Evolutionary conservation across 2,797 vertebrate species (phyloP), one percentile per base, ranked within the genome.

Genomic region (Xerus rutilus): DNA sequence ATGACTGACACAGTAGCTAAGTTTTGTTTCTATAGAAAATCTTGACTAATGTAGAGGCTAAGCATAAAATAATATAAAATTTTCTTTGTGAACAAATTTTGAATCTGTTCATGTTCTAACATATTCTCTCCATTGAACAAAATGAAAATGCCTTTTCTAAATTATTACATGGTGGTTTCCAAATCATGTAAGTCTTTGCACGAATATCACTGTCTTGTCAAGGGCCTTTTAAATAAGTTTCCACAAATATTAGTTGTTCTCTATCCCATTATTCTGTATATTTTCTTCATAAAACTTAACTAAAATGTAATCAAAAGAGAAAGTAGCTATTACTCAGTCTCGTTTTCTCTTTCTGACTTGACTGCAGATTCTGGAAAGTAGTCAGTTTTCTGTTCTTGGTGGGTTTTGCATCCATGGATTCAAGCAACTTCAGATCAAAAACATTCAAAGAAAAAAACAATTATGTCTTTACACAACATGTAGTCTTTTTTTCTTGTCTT

Each of bases 21-120:
- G 3, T 91, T 82, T 67, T 49, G 39, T 64, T 92, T 89, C 74
- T 92, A 64, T 43, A 23, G 32, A 78, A 91, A 87, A 30, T 1
- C 9, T 1, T 93, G 64, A n/a, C 6, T 82, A 25, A 78, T 65
- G 54, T 1, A 73, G 39, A 83, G 12, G 5, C 35, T 88, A 73
- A 82, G 1, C 54, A 47, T 52, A 76, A 59, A 89, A 65, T 65
- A 21, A 49, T 47, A 54, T 3, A 65, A 14, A 35, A 57, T 77
- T 72, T 15, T n/a, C n/a, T 88, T 73, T 72, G 54, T 59, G 47
- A 94, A 70, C 6, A 76, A 85, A 11, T 89, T 65, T 84, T 91
- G 39, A 72, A 89, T 82, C 95, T 86, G 47, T 5, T 77, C 3
- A 54, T 49, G 5, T 39, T 10, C 10, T 81, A 79, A 72, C 7